These are phyloP conservation scores for Notiomystis cincta DNA, from an alignment of 2,113 vertebrate species.

Conservation along the genomic window DNA sequence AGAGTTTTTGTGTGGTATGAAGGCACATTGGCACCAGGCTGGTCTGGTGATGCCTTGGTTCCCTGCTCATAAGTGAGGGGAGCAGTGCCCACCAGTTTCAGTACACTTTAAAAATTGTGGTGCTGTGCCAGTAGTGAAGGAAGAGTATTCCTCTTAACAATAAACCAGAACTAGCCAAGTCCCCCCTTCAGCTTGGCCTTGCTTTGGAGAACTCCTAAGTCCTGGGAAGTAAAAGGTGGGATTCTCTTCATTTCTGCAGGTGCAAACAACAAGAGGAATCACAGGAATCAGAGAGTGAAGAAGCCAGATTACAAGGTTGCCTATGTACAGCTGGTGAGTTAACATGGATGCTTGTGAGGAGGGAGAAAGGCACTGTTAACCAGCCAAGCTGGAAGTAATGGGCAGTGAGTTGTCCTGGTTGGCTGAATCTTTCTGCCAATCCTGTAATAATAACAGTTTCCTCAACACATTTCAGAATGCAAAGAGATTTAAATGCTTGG, in stretches of 20 bases:
- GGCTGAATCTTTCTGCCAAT: neutral
- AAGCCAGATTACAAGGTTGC: slow-evolving; percentile 93
- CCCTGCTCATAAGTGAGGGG: neutral
- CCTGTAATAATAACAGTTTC: neutral
- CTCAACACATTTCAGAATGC: neutral
- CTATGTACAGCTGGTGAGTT: slow-evolving; percentile 95
- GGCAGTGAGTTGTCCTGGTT: neutral
- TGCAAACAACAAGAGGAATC: slow-evolving; percentile 85
- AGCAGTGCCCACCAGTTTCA: neutral
- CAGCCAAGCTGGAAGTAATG: neutral
- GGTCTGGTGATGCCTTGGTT: neutral
- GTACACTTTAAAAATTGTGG: neutral
- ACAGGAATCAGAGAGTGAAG: slow-evolving; percentile 85
- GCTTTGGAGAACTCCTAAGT: neutral
- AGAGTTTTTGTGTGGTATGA: neutral
- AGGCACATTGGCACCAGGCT: neutral
- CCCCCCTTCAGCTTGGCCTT: neutral
- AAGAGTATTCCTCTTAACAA: neutral
- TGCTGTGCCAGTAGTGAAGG: neutral
- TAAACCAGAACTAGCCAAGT: neutral
- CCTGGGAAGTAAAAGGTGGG: neutral
- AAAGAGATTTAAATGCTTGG: neutral
- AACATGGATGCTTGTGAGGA: neutral
- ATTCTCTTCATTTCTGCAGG: slow-evolving; percentile 65
- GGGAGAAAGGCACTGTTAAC: neutral